phyloP scores from a whole-genome alignment of 2,113 vertebrate species.

The Grammomys surdaster region DNA sequence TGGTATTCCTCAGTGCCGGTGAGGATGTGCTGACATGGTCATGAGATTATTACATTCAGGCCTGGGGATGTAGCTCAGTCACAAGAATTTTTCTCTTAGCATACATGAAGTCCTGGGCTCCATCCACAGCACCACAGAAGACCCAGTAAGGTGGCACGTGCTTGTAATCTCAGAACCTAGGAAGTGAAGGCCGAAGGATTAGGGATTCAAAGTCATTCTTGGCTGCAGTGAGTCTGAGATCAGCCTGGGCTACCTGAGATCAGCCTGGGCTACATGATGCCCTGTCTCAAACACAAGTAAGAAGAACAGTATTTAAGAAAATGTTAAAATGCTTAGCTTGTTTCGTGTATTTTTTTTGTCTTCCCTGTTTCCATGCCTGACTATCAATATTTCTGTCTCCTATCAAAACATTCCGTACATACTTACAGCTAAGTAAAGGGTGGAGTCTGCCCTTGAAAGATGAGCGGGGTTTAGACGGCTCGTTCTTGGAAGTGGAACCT shows the following conservation, averaged over 20 bases:
- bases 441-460: background rate
- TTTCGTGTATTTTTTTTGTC: background rate
- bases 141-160: background rate
- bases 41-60: background rate
- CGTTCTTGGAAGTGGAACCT: background rate
- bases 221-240: background rate
- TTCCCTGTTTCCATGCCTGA: background rate
- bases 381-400: too few species aligned
- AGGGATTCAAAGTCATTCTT: background rate
- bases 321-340: background rate
- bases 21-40: background rate
- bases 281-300: background rate
- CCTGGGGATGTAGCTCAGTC: background rate
- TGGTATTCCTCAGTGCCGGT: background rate
- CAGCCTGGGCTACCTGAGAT: background rate
- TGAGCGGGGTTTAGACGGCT: background rate
- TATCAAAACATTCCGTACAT: background rate
- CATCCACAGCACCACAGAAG: background rate
- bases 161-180: background rate
- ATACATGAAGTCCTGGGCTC: background rate
- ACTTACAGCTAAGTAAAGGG: background rate
- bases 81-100: background rate
- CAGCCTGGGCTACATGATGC: too few species aligned
- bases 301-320: background rate
- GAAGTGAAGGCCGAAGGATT: background rate